Evolutionary conservation across 1,140 invertebrate genomes (phyloP), one percentile per base, ranked within the genome.

Genomic region (Ruditapes philippinarum): DNA sequence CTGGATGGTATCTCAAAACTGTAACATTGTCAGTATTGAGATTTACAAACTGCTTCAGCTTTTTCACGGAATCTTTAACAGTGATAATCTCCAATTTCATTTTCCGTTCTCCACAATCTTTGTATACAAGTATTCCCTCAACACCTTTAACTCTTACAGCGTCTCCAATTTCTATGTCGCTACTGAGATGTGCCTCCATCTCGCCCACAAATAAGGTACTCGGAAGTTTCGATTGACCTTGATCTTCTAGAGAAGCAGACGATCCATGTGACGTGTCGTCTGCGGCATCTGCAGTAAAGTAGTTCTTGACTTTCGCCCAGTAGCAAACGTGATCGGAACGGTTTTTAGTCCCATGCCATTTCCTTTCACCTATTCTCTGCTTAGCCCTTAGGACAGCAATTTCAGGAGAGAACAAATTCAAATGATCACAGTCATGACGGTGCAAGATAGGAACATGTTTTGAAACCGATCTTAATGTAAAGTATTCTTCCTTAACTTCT

Each of bases 261-360:
- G 4, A 22, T 19, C 51, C 22, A 4, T 54, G 14, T n/a, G 22
- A 5, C 42, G 5, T 45, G 42, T 45, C 5, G 42, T n/a, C n/a
- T 45, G 5, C 14, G 22, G 11, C 51, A 4, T 54, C 22, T 54
- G 5, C 51, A 54, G 51, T n/a, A 11, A 54, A 22, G 11, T 54
- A 22, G 5, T 42, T 1, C 42, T 33, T 51, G 2, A 70, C 60
- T 33, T 82, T 82, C n/a, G 80, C 80, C 80, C 80, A 82, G 80
- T 65, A 82, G 28, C 80, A 82, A 1, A 82, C 12, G n/a, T 83
- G 81, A 70, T 70, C 81, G n/a, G 81, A 83, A 36, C 81, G 28
- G 40, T 83, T 83, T 3, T 9, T n/a, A 7, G 31, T 25, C 49
- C 22, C 5, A 70, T 12, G 19, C 81, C 81, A 83, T 40, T 83